Evolutionary conservation across 2,888 invertebrate genomes (phyloP).

Genomic region (Rhogogaster chlorosoma): DNA sequence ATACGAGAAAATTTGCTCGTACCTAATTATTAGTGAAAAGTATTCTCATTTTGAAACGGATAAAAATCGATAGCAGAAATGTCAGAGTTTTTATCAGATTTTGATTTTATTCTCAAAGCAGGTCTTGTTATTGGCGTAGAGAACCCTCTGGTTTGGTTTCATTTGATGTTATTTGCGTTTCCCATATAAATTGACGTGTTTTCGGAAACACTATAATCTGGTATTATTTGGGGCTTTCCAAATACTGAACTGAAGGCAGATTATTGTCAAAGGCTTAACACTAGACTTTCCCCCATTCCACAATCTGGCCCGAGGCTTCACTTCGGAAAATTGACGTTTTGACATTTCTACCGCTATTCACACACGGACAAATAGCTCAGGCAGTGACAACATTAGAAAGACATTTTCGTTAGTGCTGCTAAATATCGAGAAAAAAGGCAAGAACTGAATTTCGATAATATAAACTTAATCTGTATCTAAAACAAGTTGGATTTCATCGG

Average conservation of each 20-base stretch:
- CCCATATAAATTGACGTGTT: constrained; percentile 64
- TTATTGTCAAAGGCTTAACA: constrained; percentile 48
- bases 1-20: too few species aligned
- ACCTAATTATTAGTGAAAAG: too few species aligned
- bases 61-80: neutral
- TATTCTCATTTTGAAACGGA: too few species aligned
- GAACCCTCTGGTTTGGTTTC: neutral
- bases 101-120: neutral
- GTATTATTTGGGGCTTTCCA: constrained; percentile 11
- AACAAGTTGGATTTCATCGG: neutral
- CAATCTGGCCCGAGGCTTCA: neutral
- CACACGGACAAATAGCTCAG: neutral
- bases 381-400: neutral
- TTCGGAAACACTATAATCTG: constrained; percentile 49
- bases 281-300: constrained; percentile 12
- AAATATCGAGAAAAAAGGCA: neutral
- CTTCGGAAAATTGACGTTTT: constrained; percentile 43
- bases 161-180: constrained; percentile 63
- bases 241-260: constrained; percentile 14
- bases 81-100: neutral
- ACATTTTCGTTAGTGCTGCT: neutral
- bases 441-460: neutral
- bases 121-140: neutral
- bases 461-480: neutral
- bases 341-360: constrained; percentile 25